Evolutionary conservation across 1,140 invertebrate genomes (phyloP), one percentile per base, ranked within the genome.

Genomic region (Metaphire vulgaris): DNA sequence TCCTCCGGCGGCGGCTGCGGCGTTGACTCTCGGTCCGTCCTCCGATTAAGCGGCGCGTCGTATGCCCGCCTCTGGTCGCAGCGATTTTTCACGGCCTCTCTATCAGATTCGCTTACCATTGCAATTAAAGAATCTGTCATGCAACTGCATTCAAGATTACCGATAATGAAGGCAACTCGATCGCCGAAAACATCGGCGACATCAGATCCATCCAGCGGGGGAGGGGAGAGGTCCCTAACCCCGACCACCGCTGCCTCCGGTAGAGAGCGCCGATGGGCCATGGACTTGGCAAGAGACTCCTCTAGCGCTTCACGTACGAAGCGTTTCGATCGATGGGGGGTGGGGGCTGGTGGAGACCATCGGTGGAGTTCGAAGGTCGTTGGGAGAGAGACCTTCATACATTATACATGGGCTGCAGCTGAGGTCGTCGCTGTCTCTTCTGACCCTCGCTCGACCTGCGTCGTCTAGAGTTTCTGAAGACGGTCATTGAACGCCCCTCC

Each of bases 101-200:
- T 6, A 56, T 21, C 6, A 21, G 41, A 56, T 56, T 56, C 41
- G 41, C 41, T 56, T 56, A 56, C 41, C 41, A 56, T 56, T 12
- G 41, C 41, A 56, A 56, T 56, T 56, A 56, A 56, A 56, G 41
- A 56, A 56, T 21, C 41, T 56, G 41, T 56, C 41, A 56, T 56
- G 41, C 41, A 56, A 56, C 6, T 21, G 41, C 41, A 56, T 56
- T 56, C 41, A 56, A 56, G 41, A 56, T 56, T 56, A 21, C 41
- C 41, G 41, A 56, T 56, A 56, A 56, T 56, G 41, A 56, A 56
- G 41, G 41, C 41, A 56, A 56, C 21, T 12, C 41, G 41, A 56
- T 56, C 41, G 41, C 41, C 41, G 41, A 56, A 56, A 56, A 56
- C 41, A 56, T 56, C 41, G 41, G 21, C 41, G 41, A 56, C 41